Evolutionary conservation across 1,140 invertebrate genomes (phyloP).

Genomic region (Saccostrea echinata): DNA sequence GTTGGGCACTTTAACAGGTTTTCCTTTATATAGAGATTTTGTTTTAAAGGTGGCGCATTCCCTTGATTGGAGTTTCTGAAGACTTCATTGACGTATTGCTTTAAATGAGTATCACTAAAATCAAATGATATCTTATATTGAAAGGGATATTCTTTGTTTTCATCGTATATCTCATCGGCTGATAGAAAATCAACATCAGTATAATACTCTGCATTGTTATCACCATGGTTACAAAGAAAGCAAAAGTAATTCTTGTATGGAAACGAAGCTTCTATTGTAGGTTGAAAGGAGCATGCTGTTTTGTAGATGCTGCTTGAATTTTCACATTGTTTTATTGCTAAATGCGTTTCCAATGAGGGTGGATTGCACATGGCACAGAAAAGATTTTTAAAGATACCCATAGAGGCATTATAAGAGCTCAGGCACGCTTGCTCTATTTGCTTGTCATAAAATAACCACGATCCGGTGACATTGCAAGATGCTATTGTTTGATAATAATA

Average conservation of each 20-base stretch:
- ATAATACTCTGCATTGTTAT: neutral
- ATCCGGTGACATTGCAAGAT: neutral
- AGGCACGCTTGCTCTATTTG: neutral
- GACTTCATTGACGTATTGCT: neutral
- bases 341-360: neutral
- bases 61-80: neutral
- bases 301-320: neutral
- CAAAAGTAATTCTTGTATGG: constrained; percentile 19
- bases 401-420: neutral
- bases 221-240: constrained; percentile 5
- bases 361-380: constrained; percentile 10
- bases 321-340: neutral
- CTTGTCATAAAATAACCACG: neutral
- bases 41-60: neutral
- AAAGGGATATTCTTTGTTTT: neutral
- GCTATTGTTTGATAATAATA: neutral
- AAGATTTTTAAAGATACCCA: neutral
- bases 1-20: neutral
- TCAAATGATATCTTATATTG: neutral
- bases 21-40: neutral
- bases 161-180: neutral
- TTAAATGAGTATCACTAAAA: neutral
- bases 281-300: neutral
- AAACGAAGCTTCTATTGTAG: neutral
- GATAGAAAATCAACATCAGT: neutral